phyloP scores from a whole-genome alignment of 2,113 vertebrate species.

The Turdus rufiventris region DNA sequence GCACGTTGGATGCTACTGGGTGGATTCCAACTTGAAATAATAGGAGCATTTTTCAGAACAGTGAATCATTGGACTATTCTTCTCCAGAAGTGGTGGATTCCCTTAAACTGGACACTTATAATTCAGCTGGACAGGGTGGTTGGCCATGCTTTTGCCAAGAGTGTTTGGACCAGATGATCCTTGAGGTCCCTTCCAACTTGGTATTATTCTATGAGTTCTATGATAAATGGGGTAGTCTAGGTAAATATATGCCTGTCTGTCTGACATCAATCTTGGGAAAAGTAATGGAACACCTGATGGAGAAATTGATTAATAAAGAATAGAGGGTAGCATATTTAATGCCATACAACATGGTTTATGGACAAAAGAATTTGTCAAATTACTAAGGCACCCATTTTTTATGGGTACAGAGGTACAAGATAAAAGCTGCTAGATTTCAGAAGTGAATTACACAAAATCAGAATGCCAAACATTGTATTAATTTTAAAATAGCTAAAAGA shows the following conservation, averaged over 20 bases:
- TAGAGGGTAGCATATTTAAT: not conserved
- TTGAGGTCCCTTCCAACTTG: not conserved
- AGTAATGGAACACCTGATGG: not conserved
- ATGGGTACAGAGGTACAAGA: not conserved
- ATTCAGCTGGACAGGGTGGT: not conserved
- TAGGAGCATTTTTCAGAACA: not conserved
- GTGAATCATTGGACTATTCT: not conserved
- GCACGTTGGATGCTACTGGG: not conserved
- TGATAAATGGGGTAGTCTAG: not conserved
- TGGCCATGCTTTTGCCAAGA: not conserved
- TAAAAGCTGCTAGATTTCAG: not conserved
- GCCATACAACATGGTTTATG: not conserved
- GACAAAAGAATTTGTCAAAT: not conserved
- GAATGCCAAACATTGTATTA: not conserved
- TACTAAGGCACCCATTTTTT: not conserved
- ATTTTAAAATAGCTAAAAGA: not conserved
- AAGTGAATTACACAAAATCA: not conserved
- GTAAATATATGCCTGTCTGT: not conserved
- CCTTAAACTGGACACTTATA: accelerated
- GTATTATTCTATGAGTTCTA: not conserved
- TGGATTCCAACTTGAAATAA: not conserved
- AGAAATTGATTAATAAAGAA: not conserved
- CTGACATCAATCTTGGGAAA: not conserved
- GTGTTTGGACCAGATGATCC: not conserved
- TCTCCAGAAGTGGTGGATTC: not conserved